Base-by-base conservation (phyloP, 92 coral and sea anemone genomes). In the Diadumene lineata region DNA sequence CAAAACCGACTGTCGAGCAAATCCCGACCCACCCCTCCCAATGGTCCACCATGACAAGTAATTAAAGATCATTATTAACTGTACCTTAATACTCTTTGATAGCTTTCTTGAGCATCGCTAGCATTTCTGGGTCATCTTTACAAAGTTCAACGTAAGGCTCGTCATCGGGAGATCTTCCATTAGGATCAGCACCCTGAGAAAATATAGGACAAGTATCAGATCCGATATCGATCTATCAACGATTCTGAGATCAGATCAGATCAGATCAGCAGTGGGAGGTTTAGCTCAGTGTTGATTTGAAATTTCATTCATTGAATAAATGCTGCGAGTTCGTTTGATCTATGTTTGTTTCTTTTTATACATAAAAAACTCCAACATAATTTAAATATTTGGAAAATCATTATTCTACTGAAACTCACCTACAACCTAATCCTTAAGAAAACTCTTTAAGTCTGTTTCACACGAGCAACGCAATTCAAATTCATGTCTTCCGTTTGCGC, bases 111-210 rank as follows among this genome's bases (percentile, higher is more conserved):
- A 78, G 67, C 66, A 78, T 64, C 19, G 22, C 82, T 22, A 67
- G 57, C 34, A 78, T 78, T 43, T 78, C 82, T 23, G 82, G 82
- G 44, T 27, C 28, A 18, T 67, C 82, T 29, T 66, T 50, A 11
- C 75, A 61, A 58, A 73, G 31, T 11, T 68, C 82, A 32, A 78
- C 75, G 31, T 66, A 78, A 10, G 82, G 25, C 64, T 78, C 82
- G 43, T 78, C 75, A 43, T 78, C 82, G 19, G 82, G 82, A 21
- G 82, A 78, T 24, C 64, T 50, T 17, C 55, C 82, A 7, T 73
- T 78, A 19, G 82, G 82, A 34, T 78, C 82, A 11, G 82, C 74
- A 18, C 82, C 82, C 82, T 78, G 65, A 7, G 31, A n/a, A 65
- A 33, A 19, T 33, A 75, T 55, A 34, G 19, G 1, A 64, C 51